Percentiles rank a stretch among this genome's conserved stretches.
Evolutionary conservation across 53 echinoderm and acorn worm species (phyloP).

Genomic region (Paracentrotus lividus): DNA sequence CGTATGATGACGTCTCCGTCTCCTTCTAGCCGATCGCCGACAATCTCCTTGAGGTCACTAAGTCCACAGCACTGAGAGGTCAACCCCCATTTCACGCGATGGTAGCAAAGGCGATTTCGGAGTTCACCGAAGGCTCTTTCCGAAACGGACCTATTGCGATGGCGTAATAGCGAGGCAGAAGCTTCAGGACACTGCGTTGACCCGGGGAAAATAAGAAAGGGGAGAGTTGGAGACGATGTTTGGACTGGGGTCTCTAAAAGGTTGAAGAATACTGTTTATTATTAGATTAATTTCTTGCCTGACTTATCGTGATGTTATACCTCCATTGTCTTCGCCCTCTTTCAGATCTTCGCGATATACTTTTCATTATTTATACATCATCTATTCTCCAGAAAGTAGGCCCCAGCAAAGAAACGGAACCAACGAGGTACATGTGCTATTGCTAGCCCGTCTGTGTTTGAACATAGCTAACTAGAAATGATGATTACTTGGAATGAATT

Average conservation of each 20-base stretch:
- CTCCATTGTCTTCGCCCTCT: neutral
- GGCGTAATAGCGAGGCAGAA: slow-evolving; percentile 51
- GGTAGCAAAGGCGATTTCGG: slow-evolving; percentile 68
- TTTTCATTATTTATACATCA: no score
- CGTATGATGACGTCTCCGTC: neutral
- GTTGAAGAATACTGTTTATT: neutral
- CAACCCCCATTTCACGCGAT: slow-evolving; percentile 63
- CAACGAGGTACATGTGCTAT: no score
- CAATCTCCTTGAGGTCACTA: slow-evolving; percentile 41
- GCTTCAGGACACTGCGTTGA: slow-evolving; percentile 57
- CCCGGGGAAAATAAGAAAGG: slow-evolving; percentile 52
- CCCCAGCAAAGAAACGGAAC: no score
- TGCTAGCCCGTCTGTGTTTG: no score
- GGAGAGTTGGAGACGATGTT: slow-evolving; percentile 70
- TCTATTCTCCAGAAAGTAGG: no score
- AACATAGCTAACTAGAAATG: no score
- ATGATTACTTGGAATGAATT: no score
- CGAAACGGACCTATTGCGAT: slow-evolving; percentile 56
- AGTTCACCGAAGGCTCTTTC: slow-evolving; percentile 36
- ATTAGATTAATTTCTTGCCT: neutral
- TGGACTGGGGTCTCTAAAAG: slow-evolving; percentile 46
- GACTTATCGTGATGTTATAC: no score
- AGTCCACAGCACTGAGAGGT: slow-evolving; percentile 3
- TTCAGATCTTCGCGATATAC: neutral
- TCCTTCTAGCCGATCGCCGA: slow-evolving; percentile 24